Evolutionary conservation across 2,888 invertebrate genomes (phyloP), one percentile per base, ranked within the genome.

Genomic region (Antitype chi): DNA sequence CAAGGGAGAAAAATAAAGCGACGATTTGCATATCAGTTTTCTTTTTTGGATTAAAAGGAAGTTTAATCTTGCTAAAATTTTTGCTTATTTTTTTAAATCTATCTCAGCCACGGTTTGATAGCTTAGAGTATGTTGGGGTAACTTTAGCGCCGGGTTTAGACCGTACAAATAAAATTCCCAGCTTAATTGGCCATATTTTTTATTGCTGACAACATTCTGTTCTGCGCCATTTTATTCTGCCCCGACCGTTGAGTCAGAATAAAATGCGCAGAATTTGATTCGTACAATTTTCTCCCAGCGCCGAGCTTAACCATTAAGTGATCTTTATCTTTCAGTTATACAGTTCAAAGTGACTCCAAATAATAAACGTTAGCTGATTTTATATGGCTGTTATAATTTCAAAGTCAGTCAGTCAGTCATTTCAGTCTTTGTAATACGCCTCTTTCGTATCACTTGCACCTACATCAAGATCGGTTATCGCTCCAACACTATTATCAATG

Each of bases 401-500:
- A 57, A n/a, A 25, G 6, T n/a, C 55, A 7, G n/a, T 8, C 25
- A 25, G 6, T n/a, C 55, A 7, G n/a, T 8, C 25, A 2, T 60
- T 20, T 1, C 28, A 17, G 9, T 8, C 7, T 23, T 62, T 62
- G 4, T 23, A 13, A 62, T 38, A n/a, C 15, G 15, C 8, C 0
- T 23, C 23, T 23, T 52, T 23, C 15, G 2, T 28, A 28, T 52
- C 17, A 59, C 78, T 55, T 64, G 32, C 25, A 17, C 25, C 53
- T 49, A 20, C 20, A 52, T 62, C 43, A 52, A 63, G 57, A 69
- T 70, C 17, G 52, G 67, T 59, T 67, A 78, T 74, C 63, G n/a
- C 52, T 55, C 23, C 62, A 78, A 63, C 80, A 60, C 69, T n/a
- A 62, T 75, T 75, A 79, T 74, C 69, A 75, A 72, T 71, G 59